Evolutionary conservation across 2,113 vertebrate genomes (phyloP), one percentile per base, ranked within the genome.

Genomic region (Amazona guildingii): DNA sequence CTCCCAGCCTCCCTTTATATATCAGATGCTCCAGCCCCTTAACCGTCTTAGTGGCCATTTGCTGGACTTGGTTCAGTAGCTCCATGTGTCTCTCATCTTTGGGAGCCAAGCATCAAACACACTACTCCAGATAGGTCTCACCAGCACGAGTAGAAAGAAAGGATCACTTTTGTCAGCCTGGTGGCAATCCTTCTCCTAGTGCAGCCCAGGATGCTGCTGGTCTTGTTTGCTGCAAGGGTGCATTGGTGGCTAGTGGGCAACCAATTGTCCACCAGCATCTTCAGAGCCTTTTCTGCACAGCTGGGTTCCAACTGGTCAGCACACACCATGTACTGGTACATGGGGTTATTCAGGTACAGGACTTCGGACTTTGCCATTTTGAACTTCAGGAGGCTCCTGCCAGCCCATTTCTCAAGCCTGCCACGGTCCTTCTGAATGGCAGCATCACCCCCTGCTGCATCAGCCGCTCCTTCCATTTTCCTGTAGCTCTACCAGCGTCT

Each of bases 151-250:
- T 1, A n/a, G 49, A 57, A 70, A 8, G 17, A 21, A 75, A 54
- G 11, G 39, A 64, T 68, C 1, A 1, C 5, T 16, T 68, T 24
- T 8, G 7, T 67, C 2, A 3, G 0, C 5, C 9, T 37, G 24
- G 5, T 29, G 16, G 8, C 31, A 48, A 33, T 17, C 7, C 21
- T 62, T 59, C 29, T 62, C 17, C 20, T 67, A 52, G 48, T 18
- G 25, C 18, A 49, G 43, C 21, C 46, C 24, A 59, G 11, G 11
- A 35, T 41, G 31, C 19, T 77, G 17, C 41, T 84, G 24, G 23
- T 39, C 10, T 61, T 85, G 67, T 46, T 44, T 55, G 17, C 16
- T 57, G 13, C 35, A 52, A 39, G 6, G 1, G 15, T 48, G 27
- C 5, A 17, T 20, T 46, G 7, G 7, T 73, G 39, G 25, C 28